phyloP scores from a whole-genome alignment of 2,888 invertebrate genomes.

The Subacronicta megacephala region DNA sequence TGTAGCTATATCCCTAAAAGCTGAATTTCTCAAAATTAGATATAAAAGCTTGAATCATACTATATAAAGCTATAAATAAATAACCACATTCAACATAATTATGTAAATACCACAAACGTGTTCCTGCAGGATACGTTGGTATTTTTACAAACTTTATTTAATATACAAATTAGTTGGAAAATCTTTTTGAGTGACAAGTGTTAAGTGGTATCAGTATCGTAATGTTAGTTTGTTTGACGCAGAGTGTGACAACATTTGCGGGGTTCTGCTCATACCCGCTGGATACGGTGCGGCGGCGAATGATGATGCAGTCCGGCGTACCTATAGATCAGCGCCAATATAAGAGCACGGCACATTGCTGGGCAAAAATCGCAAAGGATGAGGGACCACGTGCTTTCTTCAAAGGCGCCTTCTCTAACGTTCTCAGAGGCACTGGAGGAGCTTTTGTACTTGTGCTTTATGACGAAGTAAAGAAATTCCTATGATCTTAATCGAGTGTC shows the following conservation, averaged over 20 bases:
- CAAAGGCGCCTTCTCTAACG: constrained; percentile 98
- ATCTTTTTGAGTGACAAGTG: too few species aligned
- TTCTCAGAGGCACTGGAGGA: constrained; percentile 97
- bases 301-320: constrained; percentile 99
- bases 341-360: constrained; percentile 97
- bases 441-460: constrained; percentile 97
- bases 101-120: too few species aligned
- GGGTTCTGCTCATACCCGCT: constrained; percentile 98
- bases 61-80: too few species aligned
- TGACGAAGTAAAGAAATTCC: constrained; percentile 94
- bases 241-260: constrained; percentile 92
- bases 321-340: constrained; percentile 93
- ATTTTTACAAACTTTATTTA: too few species aligned
- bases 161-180: too few species aligned
- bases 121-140: too few species aligned
- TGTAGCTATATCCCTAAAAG: too few species aligned
- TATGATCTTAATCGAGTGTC: constrained; percentile 68
- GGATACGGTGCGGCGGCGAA: constrained; percentile 97
- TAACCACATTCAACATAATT: too few species aligned
- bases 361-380: constrained; percentile 93
- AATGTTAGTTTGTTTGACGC: constrained; percentile 18
- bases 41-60: too few species aligned
- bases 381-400: constrained; percentile 97
- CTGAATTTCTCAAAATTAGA: too few species aligned
- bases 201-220: not conserved